A percentile compares a stretch with the other conserved stretches of the same genome.
phyloP scores from a whole-genome alignment of 64 coral and sea anemone genomes.

The Montipora capricornis region DNA sequence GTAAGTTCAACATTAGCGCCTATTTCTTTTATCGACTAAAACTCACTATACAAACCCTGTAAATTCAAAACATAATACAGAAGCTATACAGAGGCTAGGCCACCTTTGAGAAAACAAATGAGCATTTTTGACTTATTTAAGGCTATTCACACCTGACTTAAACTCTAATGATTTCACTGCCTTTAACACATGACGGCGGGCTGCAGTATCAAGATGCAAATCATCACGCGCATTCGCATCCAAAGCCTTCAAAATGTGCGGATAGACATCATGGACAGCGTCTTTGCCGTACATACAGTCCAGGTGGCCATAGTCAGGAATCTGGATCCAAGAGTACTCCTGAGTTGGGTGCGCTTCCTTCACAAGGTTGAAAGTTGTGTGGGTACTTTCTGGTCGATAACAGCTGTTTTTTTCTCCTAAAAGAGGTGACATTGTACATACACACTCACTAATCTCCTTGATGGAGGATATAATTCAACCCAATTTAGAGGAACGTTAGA shows the following conservation, averaged over 20 bases:
- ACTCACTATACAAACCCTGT: too few relatives aligned
- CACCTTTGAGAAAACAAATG: not conserved
- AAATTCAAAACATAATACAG: too few relatives aligned
- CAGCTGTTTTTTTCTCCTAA: conserved; percentile 62
- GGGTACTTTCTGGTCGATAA: conserved; percentile 35
- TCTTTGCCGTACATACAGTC: conserved; percentile 67
- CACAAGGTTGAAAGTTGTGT: conserved; percentile 27
- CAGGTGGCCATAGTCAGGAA: conserved; percentile 66
- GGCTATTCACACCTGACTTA: conserved; percentile 1
- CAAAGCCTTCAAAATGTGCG: conserved; percentile 49
- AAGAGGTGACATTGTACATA: not conserved
- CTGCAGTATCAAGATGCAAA: not conserved
- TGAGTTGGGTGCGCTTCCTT: conserved; percentile 56
- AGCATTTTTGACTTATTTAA: not conserved
- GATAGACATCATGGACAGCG: conserved; percentile 63
- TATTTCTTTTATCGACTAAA: too few relatives aligned
- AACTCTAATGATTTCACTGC: not conserved
- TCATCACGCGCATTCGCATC: conserved; percentile 26
- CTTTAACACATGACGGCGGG: not conserved
- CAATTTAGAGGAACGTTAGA: too few relatives aligned
- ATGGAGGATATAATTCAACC: too few relatives aligned
- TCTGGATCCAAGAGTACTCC: conserved; percentile 39
- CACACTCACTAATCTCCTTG: not conserved
- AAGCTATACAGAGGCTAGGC: too few relatives aligned
- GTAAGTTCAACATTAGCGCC: too few relatives aligned